Percentiles rank a stretch among this genome's conserved stretches.
Evolutionary conservation across 30 jellyfish, hydroid and myxozoan genomes (phyloP).

Genomic region (Pelagia noctiluca): DNA sequence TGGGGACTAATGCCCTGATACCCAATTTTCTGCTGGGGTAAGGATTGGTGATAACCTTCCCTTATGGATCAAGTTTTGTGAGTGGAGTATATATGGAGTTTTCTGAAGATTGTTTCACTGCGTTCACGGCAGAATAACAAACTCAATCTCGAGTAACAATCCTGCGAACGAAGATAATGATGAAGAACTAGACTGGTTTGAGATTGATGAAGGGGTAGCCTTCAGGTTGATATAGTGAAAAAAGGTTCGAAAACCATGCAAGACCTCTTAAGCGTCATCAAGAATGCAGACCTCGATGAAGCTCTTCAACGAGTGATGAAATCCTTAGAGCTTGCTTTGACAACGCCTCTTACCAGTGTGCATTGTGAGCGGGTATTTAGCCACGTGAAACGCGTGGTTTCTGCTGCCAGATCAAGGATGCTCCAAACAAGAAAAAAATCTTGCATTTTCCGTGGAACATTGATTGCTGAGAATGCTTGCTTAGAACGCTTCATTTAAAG

Average conservation of each 20-base stretch:
- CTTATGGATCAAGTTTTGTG: too few relatives aligned
- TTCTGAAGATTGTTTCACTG: too few relatives aligned
- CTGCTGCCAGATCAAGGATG: too few relatives aligned
- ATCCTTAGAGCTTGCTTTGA: slow-evolving; percentile 17
- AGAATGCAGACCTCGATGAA: slow-evolving; percentile 35
- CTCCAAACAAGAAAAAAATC: too few relatives aligned
- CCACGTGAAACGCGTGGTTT: too few relatives aligned
- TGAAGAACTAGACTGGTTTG: slow-evolving; percentile 1
- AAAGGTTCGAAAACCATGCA: slow-evolving; percentile 15
- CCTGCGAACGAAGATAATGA: background rate
- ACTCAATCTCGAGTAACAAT: too few relatives aligned
- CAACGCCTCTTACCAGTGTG: slow-evolving; percentile 35
- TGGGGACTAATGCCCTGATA: too few relatives aligned
- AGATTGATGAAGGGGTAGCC: background rate
- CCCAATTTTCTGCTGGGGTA: too few relatives aligned
- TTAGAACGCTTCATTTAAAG: background rate
- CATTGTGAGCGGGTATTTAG: slow-evolving; percentile 49
- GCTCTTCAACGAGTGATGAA: slow-evolving; percentile 37
- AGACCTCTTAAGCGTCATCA: slow-evolving; percentile 41
- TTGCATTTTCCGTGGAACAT: background rate
- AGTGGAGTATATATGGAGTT: too few relatives aligned
- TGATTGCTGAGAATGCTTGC: background rate
- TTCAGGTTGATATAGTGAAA: background rate
- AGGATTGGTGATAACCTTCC: too few relatives aligned
- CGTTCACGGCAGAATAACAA: too few relatives aligned